phyloP scores from a whole-genome alignment of 2,113 vertebrate species.

The Phycodurus eques region DNA sequence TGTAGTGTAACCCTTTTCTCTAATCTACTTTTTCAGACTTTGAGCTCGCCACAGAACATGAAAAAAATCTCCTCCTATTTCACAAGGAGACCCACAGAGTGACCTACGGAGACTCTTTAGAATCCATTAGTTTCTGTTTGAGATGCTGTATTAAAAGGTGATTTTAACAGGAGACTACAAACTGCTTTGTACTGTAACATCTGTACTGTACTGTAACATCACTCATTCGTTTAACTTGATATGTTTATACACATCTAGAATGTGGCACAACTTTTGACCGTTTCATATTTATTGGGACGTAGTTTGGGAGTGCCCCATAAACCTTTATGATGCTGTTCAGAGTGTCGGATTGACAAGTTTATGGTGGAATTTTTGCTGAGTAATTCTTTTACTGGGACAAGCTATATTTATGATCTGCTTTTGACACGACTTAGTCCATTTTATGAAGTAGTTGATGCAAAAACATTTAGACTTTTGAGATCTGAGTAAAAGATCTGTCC shows the following conservation, averaged over 20 bases:
- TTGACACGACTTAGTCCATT: not conserved
- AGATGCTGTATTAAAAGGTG: not conserved
- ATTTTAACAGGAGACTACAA: conserved; percentile 24
- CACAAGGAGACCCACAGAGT: conserved; percentile 73
- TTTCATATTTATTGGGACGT: conserved; percentile 13
- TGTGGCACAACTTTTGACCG: not conserved
- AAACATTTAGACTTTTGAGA: not conserved
- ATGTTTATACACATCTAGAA: not conserved
- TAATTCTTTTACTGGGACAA: conserved; percentile 3
- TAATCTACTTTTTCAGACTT: conserved; percentile 62
- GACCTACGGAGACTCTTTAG: conserved; percentile 15
- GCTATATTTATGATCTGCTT: not conserved
- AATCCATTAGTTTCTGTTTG: not conserved
- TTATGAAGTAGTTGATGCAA: not conserved
- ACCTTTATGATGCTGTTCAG: conserved; percentile 14
- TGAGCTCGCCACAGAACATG: conserved; percentile 75
- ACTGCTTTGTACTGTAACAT: not conserved
- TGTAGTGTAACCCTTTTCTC: not conserved
- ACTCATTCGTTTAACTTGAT: not conserved
- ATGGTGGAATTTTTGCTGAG: conserved; percentile 1
- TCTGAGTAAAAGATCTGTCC: not conserved
- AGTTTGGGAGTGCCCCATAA: conserved; percentile 4
- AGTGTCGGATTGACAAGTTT: conserved; percentile 10
- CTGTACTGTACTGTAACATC: not conserved
- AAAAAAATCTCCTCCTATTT: conserved; percentile 96